Conservation (phyloP, 2,888 invertebrate species). For the Sphecodes monilicornis region DNA sequence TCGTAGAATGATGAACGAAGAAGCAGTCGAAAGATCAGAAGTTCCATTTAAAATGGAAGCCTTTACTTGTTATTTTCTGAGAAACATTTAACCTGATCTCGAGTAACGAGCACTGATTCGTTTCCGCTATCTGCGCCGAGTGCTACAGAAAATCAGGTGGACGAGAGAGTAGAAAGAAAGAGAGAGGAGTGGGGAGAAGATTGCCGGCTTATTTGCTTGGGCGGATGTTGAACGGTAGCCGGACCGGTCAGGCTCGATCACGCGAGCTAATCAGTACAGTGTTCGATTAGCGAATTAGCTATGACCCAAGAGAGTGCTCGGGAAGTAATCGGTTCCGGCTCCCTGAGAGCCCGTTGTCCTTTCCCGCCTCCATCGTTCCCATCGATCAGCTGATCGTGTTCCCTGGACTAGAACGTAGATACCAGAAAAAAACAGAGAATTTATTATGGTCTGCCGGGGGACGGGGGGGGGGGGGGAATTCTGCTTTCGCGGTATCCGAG, state of each 20-base stretch:
- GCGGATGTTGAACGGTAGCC: slow-evolving; percentile 7
- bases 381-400: slow-evolving; percentile 64
- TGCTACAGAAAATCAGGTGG: not conserved
- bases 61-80: no score
- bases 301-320: slow-evolving; percentile 42
- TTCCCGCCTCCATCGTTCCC: slow-evolving; percentile 1
- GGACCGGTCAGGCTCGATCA: slow-evolving; percentile 25
- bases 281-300: slow-evolving; percentile 65
- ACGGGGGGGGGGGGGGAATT: not conserved
- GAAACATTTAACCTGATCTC: slow-evolving; percentile 26
- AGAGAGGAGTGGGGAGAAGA: not conserved
- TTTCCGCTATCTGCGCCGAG: not conserved
- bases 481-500: slow-evolving; percentile 12
- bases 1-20: no score
- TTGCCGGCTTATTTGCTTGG: slow-evolving; percentile 22
- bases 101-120: slow-evolving; percentile 22
- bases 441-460: slow-evolving; percentile 33
- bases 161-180: not conserved
- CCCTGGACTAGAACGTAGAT: slow-evolving; percentile 46
- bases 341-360: slow-evolving; percentile 17
- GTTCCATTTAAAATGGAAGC: no score
- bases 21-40: no score
- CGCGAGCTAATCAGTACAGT: slow-evolving; percentile 55
- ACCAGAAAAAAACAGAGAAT: slow-evolving; percentile 50
- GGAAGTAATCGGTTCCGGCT: slow-evolving; percentile 57